These are phyloP conservation scores for Melanotaenia trifasciata DNA, from an alignment of 2,797 vertebrate genomes.

Conservation along the genomic window DNA sequence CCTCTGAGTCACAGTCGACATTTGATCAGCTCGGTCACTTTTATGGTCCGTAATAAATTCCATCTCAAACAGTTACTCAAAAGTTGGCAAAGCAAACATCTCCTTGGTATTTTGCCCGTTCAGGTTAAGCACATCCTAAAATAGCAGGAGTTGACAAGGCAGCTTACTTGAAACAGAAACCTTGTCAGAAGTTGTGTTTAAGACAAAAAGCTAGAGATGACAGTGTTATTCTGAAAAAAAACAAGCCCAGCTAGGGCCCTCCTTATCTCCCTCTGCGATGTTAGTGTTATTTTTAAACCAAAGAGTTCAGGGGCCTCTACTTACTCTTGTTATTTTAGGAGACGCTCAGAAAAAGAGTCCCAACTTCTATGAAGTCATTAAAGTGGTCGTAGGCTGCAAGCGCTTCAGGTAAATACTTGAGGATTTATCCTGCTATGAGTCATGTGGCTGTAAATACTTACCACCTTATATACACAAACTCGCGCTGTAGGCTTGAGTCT, in stretches of 20 bases:
- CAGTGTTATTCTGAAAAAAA: conserved; percentile 69
- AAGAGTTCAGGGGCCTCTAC: conserved; percentile 71
- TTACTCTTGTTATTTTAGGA: conserved; percentile 77
- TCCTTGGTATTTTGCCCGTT: conserved; percentile 65
- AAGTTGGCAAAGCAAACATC: conserved; percentile 44
- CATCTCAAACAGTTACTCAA: conserved; percentile 39
- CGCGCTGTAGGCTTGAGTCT: conserved; percentile 39
- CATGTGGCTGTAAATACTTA: conserved; percentile 77
- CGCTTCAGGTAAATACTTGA: conserved; percentile 81
- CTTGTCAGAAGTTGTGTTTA: conserved; percentile 77
- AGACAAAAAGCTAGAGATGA: conserved; percentile 72
- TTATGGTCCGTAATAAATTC: conserved; percentile 63
- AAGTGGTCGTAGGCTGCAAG: conserved; percentile 75
- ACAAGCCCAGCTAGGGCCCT: conserved; percentile 58
- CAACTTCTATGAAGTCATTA: conserved; percentile 77
- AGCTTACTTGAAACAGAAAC: conserved; percentile 77
- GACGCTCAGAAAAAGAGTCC: conserved; percentile 59
- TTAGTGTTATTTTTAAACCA: conserved; percentile 78
- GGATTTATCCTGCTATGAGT: conserved; percentile 75
- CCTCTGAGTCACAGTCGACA: conserved; percentile 61
- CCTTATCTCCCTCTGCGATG: conserved; percentile 57
- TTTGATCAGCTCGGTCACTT: conserved; percentile 62
- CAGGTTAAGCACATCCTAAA: conserved; percentile 72
- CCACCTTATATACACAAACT: conserved; percentile 55
- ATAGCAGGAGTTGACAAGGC: conserved; percentile 72